phyloP scores from a whole-genome alignment of 2,797 vertebrate genomes.

The Lerista edwardsae region DNA sequence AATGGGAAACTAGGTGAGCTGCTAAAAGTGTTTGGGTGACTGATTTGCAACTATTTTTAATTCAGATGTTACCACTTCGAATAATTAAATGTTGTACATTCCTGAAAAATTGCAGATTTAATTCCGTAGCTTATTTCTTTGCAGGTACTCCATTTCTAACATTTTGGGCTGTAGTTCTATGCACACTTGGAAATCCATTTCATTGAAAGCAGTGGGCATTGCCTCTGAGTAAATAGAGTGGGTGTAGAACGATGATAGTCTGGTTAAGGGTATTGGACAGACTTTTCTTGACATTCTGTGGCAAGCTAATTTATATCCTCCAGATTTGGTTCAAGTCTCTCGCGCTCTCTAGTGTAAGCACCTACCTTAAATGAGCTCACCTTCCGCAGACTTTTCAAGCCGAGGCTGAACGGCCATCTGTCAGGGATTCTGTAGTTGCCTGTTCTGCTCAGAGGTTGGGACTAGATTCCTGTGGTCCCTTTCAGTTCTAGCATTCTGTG shows the following conservation, averaged over 20 bases:
- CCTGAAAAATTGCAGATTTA: too few relatives aligned
- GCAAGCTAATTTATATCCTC: background rate
- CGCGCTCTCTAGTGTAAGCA: too few relatives aligned
- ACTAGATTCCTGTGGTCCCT: too few relatives aligned
- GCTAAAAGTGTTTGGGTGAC: background rate
- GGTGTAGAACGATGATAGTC: background rate
- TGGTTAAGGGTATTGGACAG: background rate
- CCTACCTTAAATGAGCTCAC: too few relatives aligned
- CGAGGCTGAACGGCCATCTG: too few relatives aligned
- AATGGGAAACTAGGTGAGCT: conserved; percentile 90
- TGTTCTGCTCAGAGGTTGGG: too few relatives aligned
- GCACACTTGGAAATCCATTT: too few relatives aligned
- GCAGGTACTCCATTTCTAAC: background rate
- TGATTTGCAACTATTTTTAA: background rate
- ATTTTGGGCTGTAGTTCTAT: background rate
- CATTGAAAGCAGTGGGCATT: background rate
- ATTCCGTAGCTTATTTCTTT: background rate
- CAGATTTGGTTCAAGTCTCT: background rate
- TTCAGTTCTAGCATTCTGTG: too few relatives aligned
- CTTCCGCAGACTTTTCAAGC: too few relatives aligned
- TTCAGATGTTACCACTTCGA: background rate
- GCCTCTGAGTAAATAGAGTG: background rate
- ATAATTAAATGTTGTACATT: background rate
- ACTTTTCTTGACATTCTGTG: background rate
- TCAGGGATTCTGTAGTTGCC: too few relatives aligned